phyloP scores from a whole-genome alignment of 2,113 vertebrate species.

The Centrocercus urophasianus region DNA sequence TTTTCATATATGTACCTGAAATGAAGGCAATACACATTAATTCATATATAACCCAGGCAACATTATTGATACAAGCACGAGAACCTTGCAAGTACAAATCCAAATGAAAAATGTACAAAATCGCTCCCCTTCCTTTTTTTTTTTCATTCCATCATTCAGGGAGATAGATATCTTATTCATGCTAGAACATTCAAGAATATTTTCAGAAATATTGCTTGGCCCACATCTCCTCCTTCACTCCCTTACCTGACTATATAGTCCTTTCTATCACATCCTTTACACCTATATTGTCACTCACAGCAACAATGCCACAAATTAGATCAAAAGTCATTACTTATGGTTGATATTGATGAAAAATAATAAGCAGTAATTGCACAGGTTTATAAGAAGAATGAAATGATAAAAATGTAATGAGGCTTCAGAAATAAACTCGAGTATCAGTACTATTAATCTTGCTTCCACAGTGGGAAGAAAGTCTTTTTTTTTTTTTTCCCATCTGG shows the following conservation, averaged over 20 bases:
- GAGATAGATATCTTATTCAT: not conserved
- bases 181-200: not conserved
- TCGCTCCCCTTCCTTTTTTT: not conserved
- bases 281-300: not conserved
- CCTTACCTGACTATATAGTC: not conserved
- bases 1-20: not conserved
- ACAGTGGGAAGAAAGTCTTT: not conserved
- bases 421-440: slow-evolving; percentile 7
- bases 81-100: not conserved
- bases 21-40: not conserved
- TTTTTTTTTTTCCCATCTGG: not conserved
- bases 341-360: not conserved
- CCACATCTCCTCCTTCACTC: not conserved
- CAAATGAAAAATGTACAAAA: not conserved
- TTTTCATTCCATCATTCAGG: not conserved
- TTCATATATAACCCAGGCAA: not conserved
- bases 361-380: not conserved
- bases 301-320: not conserved
- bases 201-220: not conserved
- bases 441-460: slow-evolving; percentile 9
- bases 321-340: not conserved
- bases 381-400: not conserved
- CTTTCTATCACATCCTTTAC: not conserved
- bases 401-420: not conserved
- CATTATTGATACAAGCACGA: not conserved